A percentile compares a stretch with the other conserved stretches of the same genome.
Conservation (phyloP, 2,888 invertebrate species). For the Metalampra italica region DNA sequence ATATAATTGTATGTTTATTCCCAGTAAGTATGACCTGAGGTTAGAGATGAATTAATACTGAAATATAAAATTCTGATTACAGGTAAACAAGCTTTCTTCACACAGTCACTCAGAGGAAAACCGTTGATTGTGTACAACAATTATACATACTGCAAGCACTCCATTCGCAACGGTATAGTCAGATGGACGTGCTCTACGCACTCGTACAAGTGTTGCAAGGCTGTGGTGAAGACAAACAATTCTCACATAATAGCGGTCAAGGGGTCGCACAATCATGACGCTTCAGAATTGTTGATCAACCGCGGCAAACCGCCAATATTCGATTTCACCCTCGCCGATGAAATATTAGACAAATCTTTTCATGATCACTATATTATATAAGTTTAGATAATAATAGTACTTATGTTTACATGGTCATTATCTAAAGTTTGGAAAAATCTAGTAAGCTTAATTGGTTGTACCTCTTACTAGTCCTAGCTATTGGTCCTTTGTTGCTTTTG, state of each 20-base stretch:
- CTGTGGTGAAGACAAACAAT: slow-evolving; percentile 60
- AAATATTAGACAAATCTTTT: neutral
- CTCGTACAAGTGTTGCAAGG: slow-evolving; percentile 66
- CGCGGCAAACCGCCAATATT: slow-evolving; percentile 17
- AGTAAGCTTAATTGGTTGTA: too few species aligned
- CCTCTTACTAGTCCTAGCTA: too few species aligned
- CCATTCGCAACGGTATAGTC: slow-evolving; percentile 45
- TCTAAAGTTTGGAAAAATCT: neutral
- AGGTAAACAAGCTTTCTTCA: slow-evolving; percentile 47
- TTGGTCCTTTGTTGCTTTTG: too few species aligned
- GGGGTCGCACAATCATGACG: slow-evolving; percentile 63
- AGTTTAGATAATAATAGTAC: neutral
- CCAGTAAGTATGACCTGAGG: too few species aligned
- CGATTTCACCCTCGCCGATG: neutral
- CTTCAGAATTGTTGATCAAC: slow-evolving; percentile 55
- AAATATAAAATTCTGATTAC: slow-evolving; percentile 1
- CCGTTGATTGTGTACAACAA: slow-evolving; percentile 57
- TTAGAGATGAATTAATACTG: neutral
- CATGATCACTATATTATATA: slow-evolving; percentile 10
- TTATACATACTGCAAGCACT: slow-evolving; percentile 64
- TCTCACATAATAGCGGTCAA: slow-evolving; percentile 54
- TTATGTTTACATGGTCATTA: neutral
- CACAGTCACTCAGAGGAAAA: slow-evolving; percentile 60
- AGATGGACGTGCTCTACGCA: slow-evolving; percentile 71
- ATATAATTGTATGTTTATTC: neutral